A percentile compares a stretch with the other conserved stretches of the same genome.
Evolutionary conservation across 2,888 invertebrate species (phyloP).

Genomic region (Pachliopta kotzebuea): DNA sequence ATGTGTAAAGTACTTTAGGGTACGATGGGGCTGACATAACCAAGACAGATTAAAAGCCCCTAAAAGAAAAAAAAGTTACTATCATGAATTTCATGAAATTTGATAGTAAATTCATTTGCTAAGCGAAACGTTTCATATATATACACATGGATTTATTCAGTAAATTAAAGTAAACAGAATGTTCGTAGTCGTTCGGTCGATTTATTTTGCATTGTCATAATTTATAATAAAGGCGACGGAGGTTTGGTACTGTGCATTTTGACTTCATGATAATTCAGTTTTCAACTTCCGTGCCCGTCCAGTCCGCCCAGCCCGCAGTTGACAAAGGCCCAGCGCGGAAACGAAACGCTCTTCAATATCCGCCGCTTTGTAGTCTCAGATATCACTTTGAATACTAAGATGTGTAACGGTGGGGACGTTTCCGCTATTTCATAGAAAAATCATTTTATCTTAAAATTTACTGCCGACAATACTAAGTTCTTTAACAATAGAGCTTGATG

Average conservation of each 20-base stretch:
- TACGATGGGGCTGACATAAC: too few relatives aligned
- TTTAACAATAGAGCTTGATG: background rate
- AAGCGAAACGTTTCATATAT: too few relatives aligned
- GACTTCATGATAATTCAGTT: conserved; percentile 17
- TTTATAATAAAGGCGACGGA: background rate
- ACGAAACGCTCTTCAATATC: conserved; percentile 23
- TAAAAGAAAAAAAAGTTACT: too few relatives aligned
- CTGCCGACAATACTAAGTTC: background rate
- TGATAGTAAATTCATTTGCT: too few relatives aligned
- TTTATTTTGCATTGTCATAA: background rate
- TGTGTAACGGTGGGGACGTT: conserved; percentile 2
- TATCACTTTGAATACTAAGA: conserved; percentile 12
- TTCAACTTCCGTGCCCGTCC: conserved; percentile 7
- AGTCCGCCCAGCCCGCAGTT: background rate
- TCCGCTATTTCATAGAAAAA: conserved; percentile 5
- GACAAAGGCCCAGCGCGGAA: conserved; percentile 15
- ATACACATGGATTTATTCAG: background rate
- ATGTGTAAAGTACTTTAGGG: too few relatives aligned
- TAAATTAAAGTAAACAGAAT: background rate
- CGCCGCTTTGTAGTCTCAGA: conserved; percentile 13
- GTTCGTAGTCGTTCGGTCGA: background rate
- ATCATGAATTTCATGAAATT: too few relatives aligned
- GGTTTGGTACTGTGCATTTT: background rate
- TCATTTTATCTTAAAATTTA: background rate
- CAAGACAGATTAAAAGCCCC: too few relatives aligned